phyloP scores from a whole-genome alignment of 2,113 vertebrate species.

The Gallinago jamesoni region DNA sequence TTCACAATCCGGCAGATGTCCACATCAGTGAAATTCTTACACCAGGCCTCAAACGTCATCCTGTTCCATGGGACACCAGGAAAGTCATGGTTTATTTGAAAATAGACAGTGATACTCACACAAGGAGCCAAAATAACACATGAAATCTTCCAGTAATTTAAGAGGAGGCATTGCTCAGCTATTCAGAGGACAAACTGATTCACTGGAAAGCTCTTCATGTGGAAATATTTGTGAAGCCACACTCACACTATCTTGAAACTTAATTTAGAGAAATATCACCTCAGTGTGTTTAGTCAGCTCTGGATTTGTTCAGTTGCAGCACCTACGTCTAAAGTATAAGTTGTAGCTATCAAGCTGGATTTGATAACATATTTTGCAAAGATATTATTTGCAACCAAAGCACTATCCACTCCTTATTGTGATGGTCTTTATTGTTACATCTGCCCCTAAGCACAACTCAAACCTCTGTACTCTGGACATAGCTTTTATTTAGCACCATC shows the following conservation, averaged over 20 bases:
- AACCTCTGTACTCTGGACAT: background rate
- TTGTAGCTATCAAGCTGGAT: background rate
- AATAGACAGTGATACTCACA: background rate
- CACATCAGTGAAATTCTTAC: constrained; percentile 85
- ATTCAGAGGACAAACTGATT: background rate
- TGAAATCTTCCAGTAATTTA: background rate
- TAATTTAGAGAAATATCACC: background rate
- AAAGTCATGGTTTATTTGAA: background rate
- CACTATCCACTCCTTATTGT: background rate
- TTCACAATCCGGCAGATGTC: constrained; percentile 89
- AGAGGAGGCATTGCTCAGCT: background rate
- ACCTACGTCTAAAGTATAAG: background rate
- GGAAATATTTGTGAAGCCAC: background rate
- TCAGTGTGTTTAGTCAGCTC: background rate
- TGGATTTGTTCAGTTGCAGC: background rate
- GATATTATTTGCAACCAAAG: background rate
- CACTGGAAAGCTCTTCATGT: background rate
- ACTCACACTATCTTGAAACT: background rate
- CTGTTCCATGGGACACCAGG: constrained; percentile 58
- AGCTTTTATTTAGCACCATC: background rate
- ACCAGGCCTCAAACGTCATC: constrained; percentile 95
- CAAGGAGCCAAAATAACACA: background rate
- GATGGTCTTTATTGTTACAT: background rate
- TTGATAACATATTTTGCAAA: background rate
- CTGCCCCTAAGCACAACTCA: background rate